Evolutionary conservation across 2,888 invertebrate species (phyloP).

Genomic region (Xylota segnis): DNA sequence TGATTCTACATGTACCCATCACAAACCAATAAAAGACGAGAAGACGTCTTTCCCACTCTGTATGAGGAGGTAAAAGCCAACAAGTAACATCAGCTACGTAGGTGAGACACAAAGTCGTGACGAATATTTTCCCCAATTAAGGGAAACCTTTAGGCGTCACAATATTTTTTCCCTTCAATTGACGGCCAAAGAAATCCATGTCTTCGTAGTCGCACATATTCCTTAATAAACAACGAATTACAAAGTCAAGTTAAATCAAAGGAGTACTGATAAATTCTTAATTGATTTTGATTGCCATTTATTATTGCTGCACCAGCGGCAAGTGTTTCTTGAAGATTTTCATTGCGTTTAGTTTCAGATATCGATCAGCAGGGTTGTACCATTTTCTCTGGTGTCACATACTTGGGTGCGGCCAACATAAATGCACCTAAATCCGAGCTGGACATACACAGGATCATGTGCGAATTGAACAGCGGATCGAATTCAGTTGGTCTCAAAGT

Average conservation of each 20-base stretch:
- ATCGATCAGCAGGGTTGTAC: slow-evolving; percentile 96
- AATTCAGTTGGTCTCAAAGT: slow-evolving; percentile 91
- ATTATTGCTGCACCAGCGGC: slow-evolving; percentile 15
- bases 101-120: too few relatives aligned
- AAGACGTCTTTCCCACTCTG: too few relatives aligned
- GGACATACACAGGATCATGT: slow-evolving; percentile 97
- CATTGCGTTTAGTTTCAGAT: slow-evolving; percentile 87
- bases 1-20: too few relatives aligned
- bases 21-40: too few relatives aligned
- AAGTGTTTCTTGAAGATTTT: slow-evolving; percentile 28
- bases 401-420: slow-evolving; percentile 95
- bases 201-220: background rate
- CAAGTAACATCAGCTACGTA: too few relatives aligned
- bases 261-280: slow-evolving; percentile 6
- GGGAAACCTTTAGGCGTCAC: background rate
- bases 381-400: slow-evolving; percentile 96
- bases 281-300: slow-evolving; percentile 66
- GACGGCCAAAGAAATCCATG: background rate
- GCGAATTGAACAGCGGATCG: slow-evolving; percentile 91
- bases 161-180: background rate
- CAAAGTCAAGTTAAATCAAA: slow-evolving; percentile 39
- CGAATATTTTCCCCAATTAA: background rate
- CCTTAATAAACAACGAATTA: background rate
- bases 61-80: too few relatives aligned
- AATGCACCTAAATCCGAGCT: slow-evolving; percentile 96